Evolutionary conservation across 2,888 invertebrate species (phyloP), one percentile per base, ranked within the genome.

Genomic region (Lingula anatina): DNA sequence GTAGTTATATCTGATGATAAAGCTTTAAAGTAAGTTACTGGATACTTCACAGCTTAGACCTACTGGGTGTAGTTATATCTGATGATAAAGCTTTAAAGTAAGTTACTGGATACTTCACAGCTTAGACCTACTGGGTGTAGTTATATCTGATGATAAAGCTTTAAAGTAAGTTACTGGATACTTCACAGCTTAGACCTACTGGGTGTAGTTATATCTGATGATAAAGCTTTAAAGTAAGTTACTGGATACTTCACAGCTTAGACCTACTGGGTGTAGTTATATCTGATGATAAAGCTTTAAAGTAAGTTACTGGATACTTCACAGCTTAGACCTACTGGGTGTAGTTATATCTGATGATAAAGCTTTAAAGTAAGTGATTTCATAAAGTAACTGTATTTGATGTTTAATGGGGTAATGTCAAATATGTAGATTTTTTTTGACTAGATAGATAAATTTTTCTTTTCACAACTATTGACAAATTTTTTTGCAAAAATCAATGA

Each of bases 61-160:
- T 96, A 55, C 77, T 93, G 31, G 85, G 84, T 55, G 82, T 83
- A 55, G 79, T 81, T 50, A 78, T 89, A 49, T 79, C 83, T 7
- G 81, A 83, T 31, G 80, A 70, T 23, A 50, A 64, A 21, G 65
- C 64, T 35, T 55, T 66, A 44, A 54, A 67, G 76, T 77, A 62
- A 65, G 92, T 66, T 99, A 95, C 74, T 99, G 99, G 99, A 91
- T 90, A 55, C 77, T 96, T 31, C 94, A 99, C 79, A 85, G 91
- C 4, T 80, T 97, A 31, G 86, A 89, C 73, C 79, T 96, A 55
- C 77, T 93, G 31, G 85, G 84, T 55, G 82, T 83, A 55, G 79
- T 81, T 50, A 78, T 89, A 49, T 79, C 83, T 7, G 81, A 83
- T 31, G 80, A 70, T 23, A 50, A 64, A 21, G 65, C 64, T 35